phyloP scores from a whole-genome alignment of 2,797 vertebrate species.

The Rhinophrynus dorsalis region DNA sequence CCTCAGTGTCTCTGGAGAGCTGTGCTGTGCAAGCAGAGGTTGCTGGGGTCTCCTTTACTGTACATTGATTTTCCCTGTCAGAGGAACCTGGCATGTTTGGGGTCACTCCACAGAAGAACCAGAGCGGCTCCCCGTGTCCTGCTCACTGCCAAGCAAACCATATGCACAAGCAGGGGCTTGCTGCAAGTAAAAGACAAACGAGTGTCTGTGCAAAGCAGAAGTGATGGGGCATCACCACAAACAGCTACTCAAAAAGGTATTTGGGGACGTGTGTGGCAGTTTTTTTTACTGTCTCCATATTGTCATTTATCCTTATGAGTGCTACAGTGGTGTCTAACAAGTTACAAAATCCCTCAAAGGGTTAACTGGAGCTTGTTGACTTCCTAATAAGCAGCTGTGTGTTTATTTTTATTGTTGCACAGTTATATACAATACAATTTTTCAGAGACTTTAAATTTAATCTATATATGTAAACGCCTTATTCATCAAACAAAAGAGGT shows the following conservation, averaged over 20 bases:
- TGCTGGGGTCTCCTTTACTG: conserved; percentile 20
- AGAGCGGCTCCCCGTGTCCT: not conserved
- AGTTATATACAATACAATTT: too few relatives aligned
- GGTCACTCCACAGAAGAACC: not conserved
- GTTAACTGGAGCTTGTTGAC: too few relatives aligned
- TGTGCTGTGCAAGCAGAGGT: conserved; percentile 29
- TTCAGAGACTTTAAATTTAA: too few relatives aligned
- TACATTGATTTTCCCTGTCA: not conserved
- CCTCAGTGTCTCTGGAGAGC: conserved; percentile 52
- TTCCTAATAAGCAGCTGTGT: too few relatives aligned
- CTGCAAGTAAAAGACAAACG: conserved; percentile 21
- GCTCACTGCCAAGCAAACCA: not conserved
- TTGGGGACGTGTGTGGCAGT: too few relatives aligned
- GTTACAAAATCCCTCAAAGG: too few relatives aligned
- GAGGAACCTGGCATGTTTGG: not conserved
- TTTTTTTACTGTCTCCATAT: too few relatives aligned
- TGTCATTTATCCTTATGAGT: too few relatives aligned
- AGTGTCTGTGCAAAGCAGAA: conserved; percentile 63
- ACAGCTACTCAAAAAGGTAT: conserved; percentile 82
- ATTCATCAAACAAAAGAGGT: too few relatives aligned
- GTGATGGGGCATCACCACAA: conserved; percentile 52
- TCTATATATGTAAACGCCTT: too few relatives aligned
- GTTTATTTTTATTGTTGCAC: too few relatives aligned
- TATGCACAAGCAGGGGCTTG: conserved; percentile 47
- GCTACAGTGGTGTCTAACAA: too few relatives aligned